Evolutionary conservation across 2,113 vertebrate genomes (phyloP), one percentile per base, ranked within the genome.

Genomic region (Etheostoma spectabile): DNA sequence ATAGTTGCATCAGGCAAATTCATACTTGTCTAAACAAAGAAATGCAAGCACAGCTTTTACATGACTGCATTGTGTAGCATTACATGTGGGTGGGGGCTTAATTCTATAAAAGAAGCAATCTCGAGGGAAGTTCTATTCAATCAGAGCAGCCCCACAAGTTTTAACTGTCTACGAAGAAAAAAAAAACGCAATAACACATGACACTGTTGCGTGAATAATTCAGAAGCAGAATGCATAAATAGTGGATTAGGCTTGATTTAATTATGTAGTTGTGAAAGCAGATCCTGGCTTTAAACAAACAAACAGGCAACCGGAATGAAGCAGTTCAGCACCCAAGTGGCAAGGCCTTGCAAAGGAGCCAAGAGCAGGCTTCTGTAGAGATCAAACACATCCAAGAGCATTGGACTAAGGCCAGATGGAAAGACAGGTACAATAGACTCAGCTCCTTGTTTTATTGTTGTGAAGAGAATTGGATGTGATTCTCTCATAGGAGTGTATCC

Each of bases 151-250:
- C 85, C 68, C 80, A 77, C 82, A 86, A 92, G 81, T 93, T 94
- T 64, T 79, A 80, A 88, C 82, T 93, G 88, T 93, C 89, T 90
- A 75, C n/a, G 83, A 24, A 55, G 87, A 77, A 83, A 45, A 68
- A 71, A 92, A 89, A 95, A 94, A 93, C 82, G 90, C 93, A 95
- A 94, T 94, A 95, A 94, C 88, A 89, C 91, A 91, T 90, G 93
- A 94, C 95, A 94, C 86, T 89, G 90, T 90, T 90, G 84, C 87
- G 86, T 95, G 93, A 95, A 95, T 95, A 94, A 95, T 95, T 93
- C 91, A 95, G 88, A 78, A 87, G 89, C 80, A 82, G 90, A 93
- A 94, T 92, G 92, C 94, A 95, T 94, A 93, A 95, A 95, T 95
- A 93, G 92, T 89, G 89, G 90, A 95, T 95, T 94, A 95, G 89